Evolutionary conservation across 2,113 vertebrate species (phyloP), one percentile per base, ranked within the genome.

Genomic region (Colossoma macropomum): DNA sequence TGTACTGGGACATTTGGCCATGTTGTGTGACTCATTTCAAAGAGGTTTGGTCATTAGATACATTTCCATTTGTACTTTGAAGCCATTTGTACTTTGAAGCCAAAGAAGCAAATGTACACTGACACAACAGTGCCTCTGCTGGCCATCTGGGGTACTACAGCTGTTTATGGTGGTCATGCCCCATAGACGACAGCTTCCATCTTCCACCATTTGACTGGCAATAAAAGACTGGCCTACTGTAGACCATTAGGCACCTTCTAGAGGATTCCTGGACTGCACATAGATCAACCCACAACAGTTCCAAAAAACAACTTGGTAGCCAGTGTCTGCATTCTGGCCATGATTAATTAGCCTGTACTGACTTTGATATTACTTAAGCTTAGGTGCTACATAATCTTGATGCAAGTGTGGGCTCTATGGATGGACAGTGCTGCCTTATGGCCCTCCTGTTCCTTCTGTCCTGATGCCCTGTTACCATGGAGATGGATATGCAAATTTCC

Each of bases 151-250:
- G 50, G 48, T 54, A 27, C 28, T 50, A 54, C 56, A 71, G 23
- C 8, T 81, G n/a, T 75, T 56, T 76, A 48, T 50, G n/a, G 11
- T 56, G 16, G 2, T 60, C 34, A 34, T 74, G 50, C 0, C 21
- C 38, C 1, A 1, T n/a, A 15, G 32, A 70, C n/a, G 28, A 15
- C 11, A n/a, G 70, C 32, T 41, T 6, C 16, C 21, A 41, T 79
- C 34, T 41, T 70, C 50, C 32, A 69, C 30, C 12, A 34, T 76
- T 82, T 85, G 77, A 77, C 84, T 81, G 68, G 84, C 79, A 87
- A 79, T 81, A 88, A 75, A 71, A 85, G 50, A 45, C 38, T 88
- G 90, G 80, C 88, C 90, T 90, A 89, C 76, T 91, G 91, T 86
- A 70, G 54, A 79, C 25, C 48, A 50, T 52, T 30, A 32, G n/a